Percentiles rank a stretch among this genome's conserved stretches.
phyloP scores from a whole-genome alignment of 2,888 invertebrate species.

The Erynnis tages region DNA sequence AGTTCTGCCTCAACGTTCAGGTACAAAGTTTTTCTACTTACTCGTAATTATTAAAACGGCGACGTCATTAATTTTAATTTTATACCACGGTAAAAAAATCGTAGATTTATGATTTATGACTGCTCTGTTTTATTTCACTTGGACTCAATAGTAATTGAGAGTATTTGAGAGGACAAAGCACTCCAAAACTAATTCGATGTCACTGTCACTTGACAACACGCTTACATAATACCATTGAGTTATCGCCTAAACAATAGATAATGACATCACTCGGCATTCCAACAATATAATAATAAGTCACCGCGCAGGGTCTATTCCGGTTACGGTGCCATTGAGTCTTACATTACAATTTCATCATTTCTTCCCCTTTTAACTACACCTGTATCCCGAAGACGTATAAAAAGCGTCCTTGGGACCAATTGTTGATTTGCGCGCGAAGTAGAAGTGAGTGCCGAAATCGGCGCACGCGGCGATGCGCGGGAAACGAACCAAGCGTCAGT shows the following conservation, averaged over 20 bases:
- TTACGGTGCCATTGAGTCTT: constrained; percentile 35
- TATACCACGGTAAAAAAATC: neutral
- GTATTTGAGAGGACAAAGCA: constrained; percentile 22
- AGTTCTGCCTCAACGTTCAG: too few species aligned
- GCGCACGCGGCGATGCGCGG: constrained; percentile 66
- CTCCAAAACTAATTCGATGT: constrained; percentile 25
- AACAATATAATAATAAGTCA: constrained; percentile 38
- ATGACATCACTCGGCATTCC: constrained; percentile 43
- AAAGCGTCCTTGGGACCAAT: constrained; percentile 75
- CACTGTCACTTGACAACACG: constrained; percentile 22
- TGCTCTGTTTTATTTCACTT: neutral
- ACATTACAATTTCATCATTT: constrained; percentile 29
- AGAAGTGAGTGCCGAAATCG: constrained; percentile 68
- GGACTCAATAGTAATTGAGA: constrained; percentile 18
- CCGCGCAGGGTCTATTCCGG: constrained; percentile 24
- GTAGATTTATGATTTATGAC: neutral
- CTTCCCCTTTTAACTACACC: constrained; percentile 66
- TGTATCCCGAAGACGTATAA: constrained; percentile 65
- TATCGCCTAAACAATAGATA: constrained; percentile 47
- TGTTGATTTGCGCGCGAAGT: constrained; percentile 73
- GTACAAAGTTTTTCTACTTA: too few species aligned
- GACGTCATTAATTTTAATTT: too few species aligned
- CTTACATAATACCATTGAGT: constrained; percentile 28
- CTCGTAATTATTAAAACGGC: too few species aligned
- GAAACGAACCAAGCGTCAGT: constrained; percentile 58